Evolutionary conservation across 2,113 vertebrate genomes (phyloP), one percentile per base, ranked within the genome.

Genomic region (Xiphophorus hellerii): DNA sequence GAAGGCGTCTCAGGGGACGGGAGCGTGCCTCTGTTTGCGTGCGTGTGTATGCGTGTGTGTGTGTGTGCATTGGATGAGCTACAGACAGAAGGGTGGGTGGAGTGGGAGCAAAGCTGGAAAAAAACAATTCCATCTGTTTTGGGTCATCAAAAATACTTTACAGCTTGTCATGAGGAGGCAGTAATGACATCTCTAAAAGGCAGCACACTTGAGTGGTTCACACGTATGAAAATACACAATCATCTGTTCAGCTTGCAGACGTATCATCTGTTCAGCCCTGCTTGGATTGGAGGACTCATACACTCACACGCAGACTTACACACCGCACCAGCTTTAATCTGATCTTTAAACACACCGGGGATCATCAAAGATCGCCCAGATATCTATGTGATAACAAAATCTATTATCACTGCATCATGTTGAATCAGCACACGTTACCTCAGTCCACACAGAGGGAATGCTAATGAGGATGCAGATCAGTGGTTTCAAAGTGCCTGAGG

Each of bases 401-500:
- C 73, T 84, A 69, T 86, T 78, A 91, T 89, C 73, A 67, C 73
- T 68, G 69, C 73, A 62, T 89, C 74, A 61, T 84, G 79, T 86
- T 78, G 81, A 87, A 82, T 89, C 89, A 87, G 83, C 82, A 77
- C 70, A 78, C 82, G 70, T 73, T 77, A 71, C 51, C 68, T 63
- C 35, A 0, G 69, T 78, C 25, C 67, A 78, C 64, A 61, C 73
- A 69, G 64, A 66, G 62, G 25, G 89, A 87, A 92, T 88, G 86
- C 64, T 81, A 90, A 92, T 86, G 85, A 85, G 86, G 80, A 88
- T 85, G 79, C 87, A 88, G 83, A 87, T 87, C 82, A 78, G 85
- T 17, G 11, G 17, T 76, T 83, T 86, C 83, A 77, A 83, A 88
- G 84, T 77, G 74, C 84, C 78, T 74, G 74, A 0, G 42, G 82